phyloP scores from a whole-genome alignment of 2,888 invertebrate genomes.

The Tetramorium bicarinatum region DNA sequence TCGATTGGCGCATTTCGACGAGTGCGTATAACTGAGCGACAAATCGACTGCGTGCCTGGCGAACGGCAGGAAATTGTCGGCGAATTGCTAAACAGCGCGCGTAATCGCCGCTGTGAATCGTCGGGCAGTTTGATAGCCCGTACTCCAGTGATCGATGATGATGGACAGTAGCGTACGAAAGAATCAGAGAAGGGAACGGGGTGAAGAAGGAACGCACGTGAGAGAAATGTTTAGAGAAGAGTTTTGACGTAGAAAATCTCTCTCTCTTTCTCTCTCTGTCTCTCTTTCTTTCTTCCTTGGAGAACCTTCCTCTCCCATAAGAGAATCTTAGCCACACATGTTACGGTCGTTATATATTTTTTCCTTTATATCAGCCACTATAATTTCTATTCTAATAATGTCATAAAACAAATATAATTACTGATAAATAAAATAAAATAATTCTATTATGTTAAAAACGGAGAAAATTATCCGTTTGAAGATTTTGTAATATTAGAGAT shows the following conservation, averaged over 20 bases:
- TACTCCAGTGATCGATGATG: conserved; percentile 18
- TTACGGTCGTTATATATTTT: background rate
- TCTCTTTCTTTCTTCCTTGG: background rate
- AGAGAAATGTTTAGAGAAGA: background rate
- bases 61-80: background rate
- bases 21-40: background rate
- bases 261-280: background rate
- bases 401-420: background rate
- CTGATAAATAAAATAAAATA: conserved; percentile 9
- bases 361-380: background rate
- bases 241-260: background rate
- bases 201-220: background rate
- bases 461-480: background rate
- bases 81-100: conserved; percentile 31
- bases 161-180: background rate
- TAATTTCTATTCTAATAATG: background rate
- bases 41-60: conserved; percentile 4
- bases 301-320: background rate
- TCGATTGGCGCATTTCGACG: conserved; percentile 18
- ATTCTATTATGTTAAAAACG: background rate
- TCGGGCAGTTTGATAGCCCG: conserved; percentile 4
- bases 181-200: too few relatives aligned
- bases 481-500: background rate
- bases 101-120: background rate
- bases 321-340: background rate